Base-by-base conservation (phyloP, 2,113 vertebrate genomes). In the Reinhardtius hippoglossoides region DNA sequence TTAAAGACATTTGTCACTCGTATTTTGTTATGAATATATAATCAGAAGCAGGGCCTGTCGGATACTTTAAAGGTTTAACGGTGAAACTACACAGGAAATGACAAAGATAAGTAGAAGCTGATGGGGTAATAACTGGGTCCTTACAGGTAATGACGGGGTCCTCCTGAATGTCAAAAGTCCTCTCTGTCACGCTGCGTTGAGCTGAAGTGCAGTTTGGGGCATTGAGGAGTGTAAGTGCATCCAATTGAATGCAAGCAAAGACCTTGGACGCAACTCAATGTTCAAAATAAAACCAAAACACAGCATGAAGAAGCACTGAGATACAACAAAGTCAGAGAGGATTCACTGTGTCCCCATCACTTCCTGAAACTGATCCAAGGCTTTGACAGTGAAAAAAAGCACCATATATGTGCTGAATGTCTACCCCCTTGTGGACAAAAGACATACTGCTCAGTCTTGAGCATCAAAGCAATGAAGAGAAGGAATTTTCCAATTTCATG, bases 351-450 rank as follows among this genome's bases (percentile, higher is more conserved):
- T 81, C 71, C 70, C 56, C 0, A 65, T 82, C 74, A 78, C 60
- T 87, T 64, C 10, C 35, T 76, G 46, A 73, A 71, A 70, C 40
- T 57, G 35, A 77, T 80, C 71, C 61, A 83, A 71, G 21, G 54
- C 46, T 69, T 31, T 50, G 67, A 67, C 84, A 70, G 16, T 18
- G 18, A 18, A 35, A 54, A 27, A 76, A 54, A 35, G 6, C 20
- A 2, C 27, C 42, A 42, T 13, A 83, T 73, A 69, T 37, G 56
- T 87, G 92, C 88, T 85, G 87, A 88, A 80, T 88, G 88, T 82
- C 91, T 93, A 87, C 94, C 94, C 90, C 82, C 93, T 93, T 86
- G 92, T 94, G 94, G 92, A 81, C 71, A 68, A 68, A 87, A 65
- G 6, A 16, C 6, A 80, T 62, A 91, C 74, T 87, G 69, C 80